Percentiles rank a stretch among this genome's conserved stretches.
Conservation (phyloP, 2,797 vertebrate genomes). For the Steatocranus sp. region DNA sequence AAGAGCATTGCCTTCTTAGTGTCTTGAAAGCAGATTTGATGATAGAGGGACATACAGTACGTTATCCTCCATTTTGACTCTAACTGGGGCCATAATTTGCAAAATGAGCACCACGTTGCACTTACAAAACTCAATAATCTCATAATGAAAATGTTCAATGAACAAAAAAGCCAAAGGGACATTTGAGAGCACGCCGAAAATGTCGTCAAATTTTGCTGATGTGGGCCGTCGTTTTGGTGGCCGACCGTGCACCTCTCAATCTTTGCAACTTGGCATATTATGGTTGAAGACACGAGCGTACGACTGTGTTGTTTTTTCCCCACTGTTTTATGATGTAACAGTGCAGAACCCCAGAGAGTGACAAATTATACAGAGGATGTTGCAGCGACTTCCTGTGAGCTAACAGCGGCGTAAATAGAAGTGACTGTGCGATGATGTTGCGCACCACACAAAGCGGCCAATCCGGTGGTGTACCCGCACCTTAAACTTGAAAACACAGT, state of each 20-base stretch:
- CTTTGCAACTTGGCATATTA: not conserved
- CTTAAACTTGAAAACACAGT: not conserved
- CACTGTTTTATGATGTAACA: not conserved
- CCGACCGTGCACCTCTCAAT: not conserved
- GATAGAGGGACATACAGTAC: too few species aligned
- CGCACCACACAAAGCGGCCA: not conserved
- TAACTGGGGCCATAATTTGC: not conserved
- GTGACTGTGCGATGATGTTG: not conserved
- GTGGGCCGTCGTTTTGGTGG: not conserved
- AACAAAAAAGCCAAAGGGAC: not conserved
- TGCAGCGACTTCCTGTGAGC: not conserved
- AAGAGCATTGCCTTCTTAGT: not conserved
- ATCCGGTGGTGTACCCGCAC: fast-evolving
- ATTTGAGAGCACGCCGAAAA: not conserved
- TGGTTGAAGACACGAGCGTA: not conserved
- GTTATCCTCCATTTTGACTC: not conserved
- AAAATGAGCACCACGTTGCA: not conserved
- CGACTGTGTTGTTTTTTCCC: not conserved
- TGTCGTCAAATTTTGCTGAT: not conserved
- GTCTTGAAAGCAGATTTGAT: not conserved
- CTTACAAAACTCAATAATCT: not conserved
- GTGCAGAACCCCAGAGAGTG: not conserved
- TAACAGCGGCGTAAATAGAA: not conserved
- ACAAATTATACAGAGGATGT: not conserved
- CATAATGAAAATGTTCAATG: not conserved